These are phyloP conservation scores for Acridotheres tristis DNA, from an alignment of 2,797 vertebrate genomes.

Conservation along the genomic window DNA sequence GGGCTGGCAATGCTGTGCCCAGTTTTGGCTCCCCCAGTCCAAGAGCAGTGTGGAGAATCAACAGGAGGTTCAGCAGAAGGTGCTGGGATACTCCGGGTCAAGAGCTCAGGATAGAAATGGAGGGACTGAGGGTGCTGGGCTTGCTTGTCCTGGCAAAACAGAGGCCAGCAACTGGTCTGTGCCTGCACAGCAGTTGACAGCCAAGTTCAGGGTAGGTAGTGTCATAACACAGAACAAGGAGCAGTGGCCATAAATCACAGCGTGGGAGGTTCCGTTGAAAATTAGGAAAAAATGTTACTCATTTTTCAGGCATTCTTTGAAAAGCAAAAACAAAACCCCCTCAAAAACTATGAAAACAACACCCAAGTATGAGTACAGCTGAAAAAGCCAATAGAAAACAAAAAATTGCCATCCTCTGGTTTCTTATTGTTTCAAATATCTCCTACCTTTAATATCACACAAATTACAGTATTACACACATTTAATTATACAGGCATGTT, in stretches of 20 bases:
- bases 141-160: neutral
- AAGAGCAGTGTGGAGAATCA: neutral
- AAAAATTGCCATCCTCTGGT: neutral
- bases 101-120: neutral
- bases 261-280: neutral
- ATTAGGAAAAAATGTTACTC: neutral
- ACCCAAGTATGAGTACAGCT: neutral
- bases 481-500: neutral
- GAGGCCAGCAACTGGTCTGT: neutral
- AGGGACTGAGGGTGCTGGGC: neutral
- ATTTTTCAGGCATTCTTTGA: conserved; percentile 34
- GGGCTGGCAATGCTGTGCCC: neutral
- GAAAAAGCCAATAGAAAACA: neutral
- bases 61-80: neutral
- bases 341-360: neutral
- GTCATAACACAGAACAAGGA: neutral
- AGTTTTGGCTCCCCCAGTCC: neutral
- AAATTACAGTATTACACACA: neutral
- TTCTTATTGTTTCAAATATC: neutral
- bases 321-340: neutral
- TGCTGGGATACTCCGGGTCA: neutral
- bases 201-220: neutral
- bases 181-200: neutral
- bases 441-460: neutral
- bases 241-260: neutral